phyloP scores from a whole-genome alignment of 92 coral and sea anemone species.

The Metridium senile region DNA sequence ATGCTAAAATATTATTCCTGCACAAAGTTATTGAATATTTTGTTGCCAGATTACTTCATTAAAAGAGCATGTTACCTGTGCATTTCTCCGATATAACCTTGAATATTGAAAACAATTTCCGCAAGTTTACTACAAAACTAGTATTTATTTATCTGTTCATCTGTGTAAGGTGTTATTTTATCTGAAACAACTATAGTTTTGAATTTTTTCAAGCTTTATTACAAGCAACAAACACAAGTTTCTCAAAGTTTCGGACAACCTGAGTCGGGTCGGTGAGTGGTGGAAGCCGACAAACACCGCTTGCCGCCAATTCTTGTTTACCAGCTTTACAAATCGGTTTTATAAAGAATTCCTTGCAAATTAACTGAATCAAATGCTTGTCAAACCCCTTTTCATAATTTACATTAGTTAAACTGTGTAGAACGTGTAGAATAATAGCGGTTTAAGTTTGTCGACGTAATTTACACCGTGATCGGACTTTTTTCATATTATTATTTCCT shows the following conservation, averaged over 20 bases:
- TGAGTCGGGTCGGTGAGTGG: too few relatives aligned
- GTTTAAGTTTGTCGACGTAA: too few relatives aligned
- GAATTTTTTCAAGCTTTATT: not conserved
- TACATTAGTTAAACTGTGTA: too few relatives aligned
- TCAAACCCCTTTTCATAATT: too few relatives aligned
- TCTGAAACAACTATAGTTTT: not conserved
- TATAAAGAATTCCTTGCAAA: too few relatives aligned
- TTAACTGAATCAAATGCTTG: too few relatives aligned
- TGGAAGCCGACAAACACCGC: not conserved
- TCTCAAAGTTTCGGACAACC: too few relatives aligned
- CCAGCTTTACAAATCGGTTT: too few relatives aligned
- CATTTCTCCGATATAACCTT: not conserved
- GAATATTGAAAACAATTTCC: not conserved
- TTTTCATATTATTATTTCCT: too few relatives aligned
- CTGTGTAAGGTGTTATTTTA: not conserved
- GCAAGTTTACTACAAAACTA: not conserved
- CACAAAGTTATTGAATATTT: not conserved
- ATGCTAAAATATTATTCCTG: not conserved
- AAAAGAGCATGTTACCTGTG: not conserved
- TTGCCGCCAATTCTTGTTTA: not conserved
- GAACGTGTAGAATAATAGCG: too few relatives aligned
- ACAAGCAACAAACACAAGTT: not conserved
- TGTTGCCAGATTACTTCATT: not conserved
- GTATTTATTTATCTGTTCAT: not conserved
- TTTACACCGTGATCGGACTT: too few relatives aligned